These are phyloP conservation scores for Hybos culiciformis DNA, from an alignment of 2,888 invertebrate genomes.

Conservation along the genomic window DNA sequence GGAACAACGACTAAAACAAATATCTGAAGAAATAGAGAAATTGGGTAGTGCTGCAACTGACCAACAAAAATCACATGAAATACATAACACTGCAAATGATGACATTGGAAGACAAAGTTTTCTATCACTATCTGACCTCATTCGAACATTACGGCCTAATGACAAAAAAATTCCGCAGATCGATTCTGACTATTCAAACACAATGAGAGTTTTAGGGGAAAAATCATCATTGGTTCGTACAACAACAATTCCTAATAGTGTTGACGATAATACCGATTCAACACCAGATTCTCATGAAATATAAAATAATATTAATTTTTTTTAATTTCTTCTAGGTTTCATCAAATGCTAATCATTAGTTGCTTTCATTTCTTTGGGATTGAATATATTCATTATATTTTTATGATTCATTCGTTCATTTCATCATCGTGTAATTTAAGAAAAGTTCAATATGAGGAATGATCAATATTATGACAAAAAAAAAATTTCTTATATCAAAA, in stretches of 20 bases:
- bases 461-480: slow-evolving; percentile 3
- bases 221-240: slow-evolving; percentile 20
- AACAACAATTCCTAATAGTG: too few species aligned
- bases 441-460: slow-evolving; percentile 11
- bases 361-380: too few species aligned
- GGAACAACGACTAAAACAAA: slow-evolving; percentile 31
- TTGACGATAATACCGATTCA: too few species aligned
- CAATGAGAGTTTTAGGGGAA: slow-evolving; percentile 35
- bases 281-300: too few species aligned
- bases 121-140: slow-evolving; percentile 33
- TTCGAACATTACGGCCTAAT: slow-evolving; percentile 32
- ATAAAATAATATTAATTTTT: too few species aligned
- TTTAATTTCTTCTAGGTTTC: too few species aligned
- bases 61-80: slow-evolving; percentile 7
- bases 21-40: slow-evolving; percentile 32
- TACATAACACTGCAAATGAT: slow-evolving; percentile 23
- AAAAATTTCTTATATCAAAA: neutral
- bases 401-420: too few species aligned
- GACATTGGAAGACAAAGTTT: slow-evolving; percentile 33
- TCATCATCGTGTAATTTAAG: too few species aligned
- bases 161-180: slow-evolving; percentile 35
- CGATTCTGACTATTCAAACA: slow-evolving; percentile 35
- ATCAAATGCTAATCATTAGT: too few species aligned
- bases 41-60: slow-evolving; percentile 20
- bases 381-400: too few species aligned